Evolutionary conservation across 2,797 vertebrate genomes (phyloP).

Genomic region (Knipowitschia caucasica): DNA sequence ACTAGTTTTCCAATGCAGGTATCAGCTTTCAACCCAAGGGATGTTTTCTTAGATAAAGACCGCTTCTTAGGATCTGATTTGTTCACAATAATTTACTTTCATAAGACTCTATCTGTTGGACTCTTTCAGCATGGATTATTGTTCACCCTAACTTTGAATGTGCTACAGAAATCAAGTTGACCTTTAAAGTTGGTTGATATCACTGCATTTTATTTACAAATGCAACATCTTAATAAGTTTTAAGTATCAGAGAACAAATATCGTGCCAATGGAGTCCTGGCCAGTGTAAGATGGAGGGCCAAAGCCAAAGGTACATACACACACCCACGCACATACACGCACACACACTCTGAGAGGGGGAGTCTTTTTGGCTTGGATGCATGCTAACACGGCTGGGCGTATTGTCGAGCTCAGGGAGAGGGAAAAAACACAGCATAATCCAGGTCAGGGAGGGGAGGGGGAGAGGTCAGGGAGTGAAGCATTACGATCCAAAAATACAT

Average conservation of each 20-base stretch:
- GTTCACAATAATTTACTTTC: no score
- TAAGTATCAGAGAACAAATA: slow-evolving; percentile 19
- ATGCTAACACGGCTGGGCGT: slow-evolving; percentile 52
- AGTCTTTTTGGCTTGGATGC: slow-evolving; percentile 36
- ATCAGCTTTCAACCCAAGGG: no score
- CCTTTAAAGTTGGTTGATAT: no score
- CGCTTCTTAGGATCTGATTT: no score
- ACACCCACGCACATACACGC: slow-evolving; percentile 6
- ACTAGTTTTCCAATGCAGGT: no score
- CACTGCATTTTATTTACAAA: no score
- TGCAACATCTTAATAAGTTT: not conserved
- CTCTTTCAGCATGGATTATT: no score
- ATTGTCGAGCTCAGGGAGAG: slow-evolving; percentile 60
- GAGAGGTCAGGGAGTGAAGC: slow-evolving; percentile 42
- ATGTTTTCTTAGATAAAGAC: no score
- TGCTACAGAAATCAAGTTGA: no score
- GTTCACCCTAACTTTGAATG: no score
- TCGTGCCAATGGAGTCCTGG: slow-evolving; percentile 7
- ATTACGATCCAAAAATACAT: slow-evolving; percentile 33
- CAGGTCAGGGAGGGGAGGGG: slow-evolving; percentile 58
- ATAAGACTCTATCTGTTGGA: no score
- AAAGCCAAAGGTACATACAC: slow-evolving; percentile 31
- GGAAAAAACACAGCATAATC: slow-evolving; percentile 51
- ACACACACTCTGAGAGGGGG: slow-evolving; percentile 31
- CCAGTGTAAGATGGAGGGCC: slow-evolving; percentile 44